Evolutionary conservation across 92 coral and sea anemone species (phyloP).

Genomic region (Epizoanthus stellaris): DNA sequence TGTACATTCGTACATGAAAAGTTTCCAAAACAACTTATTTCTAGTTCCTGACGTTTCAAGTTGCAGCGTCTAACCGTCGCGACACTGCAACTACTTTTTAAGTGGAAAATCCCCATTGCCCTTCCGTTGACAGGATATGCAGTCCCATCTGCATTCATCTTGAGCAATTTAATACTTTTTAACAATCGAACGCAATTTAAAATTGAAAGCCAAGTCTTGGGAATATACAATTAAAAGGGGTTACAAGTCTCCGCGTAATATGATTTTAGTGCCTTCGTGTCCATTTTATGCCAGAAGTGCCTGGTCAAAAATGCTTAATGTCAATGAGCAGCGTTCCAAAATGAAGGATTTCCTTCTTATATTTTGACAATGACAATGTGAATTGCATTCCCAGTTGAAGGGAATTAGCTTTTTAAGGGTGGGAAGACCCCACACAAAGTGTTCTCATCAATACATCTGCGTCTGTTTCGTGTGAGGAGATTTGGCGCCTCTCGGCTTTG

Average conservation of each 20-base stretch:
- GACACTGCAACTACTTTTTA: conserved; percentile 25
- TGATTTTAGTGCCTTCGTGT: too few species aligned
- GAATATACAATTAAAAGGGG: background rate
- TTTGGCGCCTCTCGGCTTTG: conserved; percentile 35
- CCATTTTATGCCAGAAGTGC: background rate
- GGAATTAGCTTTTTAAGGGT: background rate
- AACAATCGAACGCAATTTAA: conserved; percentile 6
- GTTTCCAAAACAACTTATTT: conserved; percentile 10
- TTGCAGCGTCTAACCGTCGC: conserved; percentile 44
- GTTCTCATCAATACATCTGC: conserved; percentile 5
- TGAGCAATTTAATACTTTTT: conserved; percentile 41
- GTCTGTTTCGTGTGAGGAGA: conserved; percentile 10
- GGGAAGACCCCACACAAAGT: conserved; percentile 44
- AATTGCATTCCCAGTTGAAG: background rate
- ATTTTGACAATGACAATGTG: background rate
- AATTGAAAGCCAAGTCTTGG: conserved; percentile 6
- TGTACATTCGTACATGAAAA: background rate
- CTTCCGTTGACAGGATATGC: conserved; percentile 35
- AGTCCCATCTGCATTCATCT: background rate
- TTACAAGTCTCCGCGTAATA: background rate
- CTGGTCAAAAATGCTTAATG: too few species aligned
- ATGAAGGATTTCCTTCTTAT: background rate
- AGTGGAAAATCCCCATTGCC: conserved; percentile 26
- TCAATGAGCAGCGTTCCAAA: background rate
- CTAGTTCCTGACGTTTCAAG: conserved; percentile 36